phyloP scores from a whole-genome alignment of 2,797 vertebrate genomes.

The Epinephelus awoara region DNA sequence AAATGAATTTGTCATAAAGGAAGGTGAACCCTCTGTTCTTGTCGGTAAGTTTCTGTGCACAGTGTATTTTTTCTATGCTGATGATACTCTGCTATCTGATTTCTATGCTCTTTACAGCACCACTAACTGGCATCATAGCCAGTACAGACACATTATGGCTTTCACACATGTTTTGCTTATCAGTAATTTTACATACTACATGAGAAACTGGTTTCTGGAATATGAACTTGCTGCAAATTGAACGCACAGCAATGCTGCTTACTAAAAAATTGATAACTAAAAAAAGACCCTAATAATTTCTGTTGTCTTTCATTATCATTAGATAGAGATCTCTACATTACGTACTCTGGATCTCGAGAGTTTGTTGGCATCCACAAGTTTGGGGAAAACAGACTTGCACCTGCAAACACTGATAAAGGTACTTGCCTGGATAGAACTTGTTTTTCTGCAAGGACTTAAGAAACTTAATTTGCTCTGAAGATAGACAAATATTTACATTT shows the following conservation, averaged over 20 bases:
- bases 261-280: no score
- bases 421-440: neutral
- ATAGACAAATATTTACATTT: neutral
- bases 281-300: neutral
- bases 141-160: neutral
- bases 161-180: neutral
- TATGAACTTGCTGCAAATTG: neutral
- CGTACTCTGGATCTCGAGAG: slow-evolving; percentile 47
- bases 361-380: slow-evolving; percentile 70
- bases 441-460: neutral
- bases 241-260: neutral
- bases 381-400: slow-evolving; percentile 15
- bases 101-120: neutral
- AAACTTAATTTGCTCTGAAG: neutral
- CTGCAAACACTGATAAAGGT: slow-evolving; percentile 58
- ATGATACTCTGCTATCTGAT: slow-evolving; percentile 9
- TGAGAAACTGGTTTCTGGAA: neutral
- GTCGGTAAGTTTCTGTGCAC: slow-evolving; percentile 67
- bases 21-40: slow-evolving; percentile 52
- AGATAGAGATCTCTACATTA: slow-evolving; percentile 62
- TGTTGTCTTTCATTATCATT: slow-evolving; percentile 45
- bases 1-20: neutral
- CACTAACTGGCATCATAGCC: neutral
- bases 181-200: neutral
- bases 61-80: neutral